Evolutionary conservation across 2,888 invertebrate genomes (phyloP).

Genomic region (Hesperia comma): DNA sequence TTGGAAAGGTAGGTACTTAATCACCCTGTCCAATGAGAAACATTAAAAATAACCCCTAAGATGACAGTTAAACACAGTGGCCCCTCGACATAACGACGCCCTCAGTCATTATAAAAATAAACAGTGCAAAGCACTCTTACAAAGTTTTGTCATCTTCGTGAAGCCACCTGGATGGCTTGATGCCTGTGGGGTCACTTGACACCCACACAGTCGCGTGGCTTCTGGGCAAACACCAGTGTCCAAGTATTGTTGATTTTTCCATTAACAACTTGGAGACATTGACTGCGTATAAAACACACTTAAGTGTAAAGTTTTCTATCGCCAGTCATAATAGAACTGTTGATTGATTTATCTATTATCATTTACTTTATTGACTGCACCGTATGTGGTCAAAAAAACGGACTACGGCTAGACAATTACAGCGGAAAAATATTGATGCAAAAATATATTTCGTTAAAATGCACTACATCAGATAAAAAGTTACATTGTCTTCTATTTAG

Average conservation of each 20-base stretch:
- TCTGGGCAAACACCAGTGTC: slow-evolving; percentile 25
- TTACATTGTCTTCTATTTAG: too few species aligned
- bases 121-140: slow-evolving; percentile 23
- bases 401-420: too few species aligned
- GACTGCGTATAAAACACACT: slow-evolving; percentile 26
- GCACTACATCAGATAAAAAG: too few species aligned
- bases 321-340: background rate
- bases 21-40: background rate
- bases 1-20: too few species aligned
- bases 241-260: slow-evolving; percentile 33
- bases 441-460: too few species aligned
- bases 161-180: slow-evolving; percentile 5
- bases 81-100: slow-evolving; percentile 13
- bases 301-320: slow-evolving; percentile 16
- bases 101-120: slow-evolving; percentile 27
- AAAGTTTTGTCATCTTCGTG: slow-evolving; percentile 27
- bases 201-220: slow-evolving; percentile 32
- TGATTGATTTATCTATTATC: background rate
- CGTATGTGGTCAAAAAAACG: too few species aligned
- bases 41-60: background rate
- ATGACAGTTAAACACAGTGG: slow-evolving; percentile 4
- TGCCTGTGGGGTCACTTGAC: slow-evolving; percentile 24
- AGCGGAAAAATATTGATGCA: too few species aligned
- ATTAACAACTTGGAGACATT: slow-evolving; percentile 30
- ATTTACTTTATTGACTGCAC: too few species aligned